Percentiles rank a stretch among this genome's conserved stretches.
These are phyloP conservation scores for Philopotamus ludificatus DNA, from an alignment of 1,140 invertebrate species.

Conservation along the genomic window DNA sequence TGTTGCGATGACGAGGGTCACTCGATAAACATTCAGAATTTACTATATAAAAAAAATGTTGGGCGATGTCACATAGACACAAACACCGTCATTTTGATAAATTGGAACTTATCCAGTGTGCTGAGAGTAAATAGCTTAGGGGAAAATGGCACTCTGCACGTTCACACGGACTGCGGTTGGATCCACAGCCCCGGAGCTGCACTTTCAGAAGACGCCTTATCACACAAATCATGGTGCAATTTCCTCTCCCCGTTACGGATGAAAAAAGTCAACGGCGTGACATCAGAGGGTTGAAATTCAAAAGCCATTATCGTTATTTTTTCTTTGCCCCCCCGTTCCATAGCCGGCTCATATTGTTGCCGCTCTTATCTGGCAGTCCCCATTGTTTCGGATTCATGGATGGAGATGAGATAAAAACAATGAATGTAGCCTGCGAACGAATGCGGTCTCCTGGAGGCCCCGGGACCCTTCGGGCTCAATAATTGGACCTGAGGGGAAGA, in stretches of 20 bases:
- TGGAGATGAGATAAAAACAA: conserved; percentile 39
- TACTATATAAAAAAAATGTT: too few relatives aligned
- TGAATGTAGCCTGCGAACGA: neutral
- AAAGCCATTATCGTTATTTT: conserved; percentile 39
- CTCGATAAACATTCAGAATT: neutral
- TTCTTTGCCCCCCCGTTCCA: neutral
- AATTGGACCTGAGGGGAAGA: conserved; percentile 10
- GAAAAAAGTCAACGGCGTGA: conserved; percentile 31
- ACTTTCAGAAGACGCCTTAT: conserved; percentile 23
- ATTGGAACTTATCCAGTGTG: too few relatives aligned
- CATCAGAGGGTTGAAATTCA: conserved; percentile 32
- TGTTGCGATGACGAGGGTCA: too few relatives aligned
- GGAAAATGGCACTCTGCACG: too few relatives aligned
- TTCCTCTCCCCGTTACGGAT: conserved; percentile 17
- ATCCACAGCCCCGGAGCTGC: too few relatives aligned
- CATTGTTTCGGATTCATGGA: conserved; percentile 28
- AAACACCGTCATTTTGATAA: too few relatives aligned
- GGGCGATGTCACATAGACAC: too few relatives aligned
- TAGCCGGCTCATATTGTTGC: conserved; percentile 32
- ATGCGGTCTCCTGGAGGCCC: neutral
- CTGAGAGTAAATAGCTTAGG: too few relatives aligned
- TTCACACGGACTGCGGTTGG: too few relatives aligned
- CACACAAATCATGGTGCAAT: conserved; percentile 37
- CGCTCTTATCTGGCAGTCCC: conserved; percentile 32
- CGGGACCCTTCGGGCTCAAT: neutral